A percentile compares a stretch with the other conserved stretches of the same genome.
Conservation (phyloP, 2,113 vertebrate genomes). For the Rhynchomys soricoides region DNA sequence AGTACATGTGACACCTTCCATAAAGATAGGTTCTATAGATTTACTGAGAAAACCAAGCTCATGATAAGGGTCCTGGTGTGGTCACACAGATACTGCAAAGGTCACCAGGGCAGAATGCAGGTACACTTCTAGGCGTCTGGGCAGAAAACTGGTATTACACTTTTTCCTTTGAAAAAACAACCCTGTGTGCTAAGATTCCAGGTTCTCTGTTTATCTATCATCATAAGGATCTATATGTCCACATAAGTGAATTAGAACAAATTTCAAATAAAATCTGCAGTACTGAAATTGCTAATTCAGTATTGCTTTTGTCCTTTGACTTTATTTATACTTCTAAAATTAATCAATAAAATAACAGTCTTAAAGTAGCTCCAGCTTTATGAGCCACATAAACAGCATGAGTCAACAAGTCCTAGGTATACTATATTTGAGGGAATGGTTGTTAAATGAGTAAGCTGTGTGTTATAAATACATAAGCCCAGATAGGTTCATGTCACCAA, state of each 20-base stretch:
- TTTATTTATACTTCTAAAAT: slow-evolving; percentile 1
- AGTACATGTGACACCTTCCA: neutral
- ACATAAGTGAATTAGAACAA: neutral
- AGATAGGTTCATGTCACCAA: neutral
- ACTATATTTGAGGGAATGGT: neutral
- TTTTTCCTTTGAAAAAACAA: neutral
- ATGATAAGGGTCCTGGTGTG: neutral
- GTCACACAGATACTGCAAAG: neutral
- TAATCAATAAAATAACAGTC: slow-evolving; percentile 38
- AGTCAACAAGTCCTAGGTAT: neutral
- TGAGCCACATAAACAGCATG: neutral
- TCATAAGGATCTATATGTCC: neutral
- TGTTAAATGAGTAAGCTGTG: slow-evolving; percentile 38
- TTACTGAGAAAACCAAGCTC: neutral
- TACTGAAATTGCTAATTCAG: slow-evolving; percentile 23
- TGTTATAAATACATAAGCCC: slow-evolving; percentile 3
- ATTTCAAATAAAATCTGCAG: neutral
- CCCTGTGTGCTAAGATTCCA: neutral
- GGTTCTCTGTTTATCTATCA: neutral
- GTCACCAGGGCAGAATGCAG: neutral
- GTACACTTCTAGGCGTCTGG: neutral
- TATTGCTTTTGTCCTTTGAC: slow-evolving; percentile 30
- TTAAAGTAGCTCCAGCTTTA: slow-evolving; percentile 36
- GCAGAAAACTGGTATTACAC: neutral
- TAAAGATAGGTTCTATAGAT: neutral